These are phyloP conservation scores for Apostichopus parvimensis DNA, from an alignment of 35 echinoderm and acorn worm genomes.

Conservation along the genomic window DNA sequence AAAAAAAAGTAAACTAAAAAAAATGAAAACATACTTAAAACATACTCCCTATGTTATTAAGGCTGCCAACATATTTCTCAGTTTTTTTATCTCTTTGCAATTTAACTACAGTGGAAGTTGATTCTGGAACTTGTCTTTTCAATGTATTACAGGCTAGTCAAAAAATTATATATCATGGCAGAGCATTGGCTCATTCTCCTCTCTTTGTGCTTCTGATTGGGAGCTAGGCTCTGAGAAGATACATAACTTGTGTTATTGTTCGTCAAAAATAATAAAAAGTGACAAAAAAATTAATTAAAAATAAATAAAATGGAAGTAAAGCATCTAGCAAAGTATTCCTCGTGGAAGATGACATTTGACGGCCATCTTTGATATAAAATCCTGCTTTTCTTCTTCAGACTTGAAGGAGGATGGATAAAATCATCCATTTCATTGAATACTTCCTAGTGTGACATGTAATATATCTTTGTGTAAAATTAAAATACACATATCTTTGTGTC, in stretches of 20 bases:
- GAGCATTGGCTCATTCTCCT: neutral
- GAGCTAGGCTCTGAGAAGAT: neutral
- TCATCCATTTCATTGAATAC: neutral
- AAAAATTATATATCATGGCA: neutral
- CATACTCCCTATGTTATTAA: slow-evolving; percentile 3
- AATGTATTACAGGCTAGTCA: slow-evolving; percentile 45
- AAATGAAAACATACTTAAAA: slow-evolving; percentile 26
- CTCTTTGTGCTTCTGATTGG: neutral
- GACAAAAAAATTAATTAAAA: no score
- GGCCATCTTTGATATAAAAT: no score
- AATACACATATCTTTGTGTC: neutral
- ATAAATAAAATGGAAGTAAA: no score
- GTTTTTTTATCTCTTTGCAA: slow-evolving; percentile 63
- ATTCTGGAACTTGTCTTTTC: slow-evolving; percentile 29
- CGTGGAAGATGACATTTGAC: no score
- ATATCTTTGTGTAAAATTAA: neutral
- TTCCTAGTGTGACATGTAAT: neutral
- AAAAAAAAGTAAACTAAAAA: slow-evolving; percentile 15
- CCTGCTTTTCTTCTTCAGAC: no score
- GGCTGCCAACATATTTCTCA: slow-evolving; percentile 55
- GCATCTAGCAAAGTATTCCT: no score
- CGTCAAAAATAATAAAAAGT: no score
- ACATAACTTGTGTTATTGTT: neutral
- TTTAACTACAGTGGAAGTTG: slow-evolving; percentile 31
- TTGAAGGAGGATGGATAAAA: no score